A percentile compares a stretch with the other conserved stretches of the same genome.
These are phyloP conservation scores for Caenorhabditis sp. DNA, from an alignment of 2,888 invertebrate species.

Conservation along the genomic window DNA sequence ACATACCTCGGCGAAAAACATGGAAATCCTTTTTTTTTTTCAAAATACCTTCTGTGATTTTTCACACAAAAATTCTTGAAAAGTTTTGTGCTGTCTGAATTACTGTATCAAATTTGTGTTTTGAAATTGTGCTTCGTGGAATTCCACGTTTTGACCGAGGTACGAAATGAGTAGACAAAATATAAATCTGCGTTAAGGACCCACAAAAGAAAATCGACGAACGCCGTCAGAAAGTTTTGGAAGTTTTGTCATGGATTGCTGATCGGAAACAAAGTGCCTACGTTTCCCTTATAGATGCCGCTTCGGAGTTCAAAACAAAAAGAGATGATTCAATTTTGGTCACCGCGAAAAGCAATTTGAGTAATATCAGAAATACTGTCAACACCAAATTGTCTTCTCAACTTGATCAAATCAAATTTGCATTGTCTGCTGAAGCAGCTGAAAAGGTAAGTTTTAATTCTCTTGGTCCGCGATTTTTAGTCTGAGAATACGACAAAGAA, in stretches of 20 bases:
- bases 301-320: conserved; percentile 76
- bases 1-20: too few species aligned
- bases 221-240: conserved; percentile 73
- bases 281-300: conserved; percentile 76
- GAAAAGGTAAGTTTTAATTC: conserved; percentile 69
- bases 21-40: too few species aligned
- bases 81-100: too few species aligned
- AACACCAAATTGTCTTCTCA: conserved; percentile 72
- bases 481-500: too few species aligned
- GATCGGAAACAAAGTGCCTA: conserved; percentile 77
- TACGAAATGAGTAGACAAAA: too few species aligned
- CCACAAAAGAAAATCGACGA: conserved; percentile 75
- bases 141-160: background rate
- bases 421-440: conserved; percentile 66
- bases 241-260: conserved; percentile 75
- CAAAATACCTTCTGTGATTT: too few species aligned
- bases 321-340: conserved; percentile 71
- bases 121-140: too few species aligned
- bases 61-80: too few species aligned
- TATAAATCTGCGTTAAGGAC: too few species aligned
- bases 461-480: too few species aligned
- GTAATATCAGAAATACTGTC: conserved; percentile 76
- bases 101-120: too few species aligned
- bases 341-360: conserved; percentile 74
- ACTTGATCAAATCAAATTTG: conserved; percentile 5